Evolutionary conservation across 30 jellyfish, hydroid and myxozoan genomes (phyloP).

Genomic region (Aurelia sp.): DNA sequence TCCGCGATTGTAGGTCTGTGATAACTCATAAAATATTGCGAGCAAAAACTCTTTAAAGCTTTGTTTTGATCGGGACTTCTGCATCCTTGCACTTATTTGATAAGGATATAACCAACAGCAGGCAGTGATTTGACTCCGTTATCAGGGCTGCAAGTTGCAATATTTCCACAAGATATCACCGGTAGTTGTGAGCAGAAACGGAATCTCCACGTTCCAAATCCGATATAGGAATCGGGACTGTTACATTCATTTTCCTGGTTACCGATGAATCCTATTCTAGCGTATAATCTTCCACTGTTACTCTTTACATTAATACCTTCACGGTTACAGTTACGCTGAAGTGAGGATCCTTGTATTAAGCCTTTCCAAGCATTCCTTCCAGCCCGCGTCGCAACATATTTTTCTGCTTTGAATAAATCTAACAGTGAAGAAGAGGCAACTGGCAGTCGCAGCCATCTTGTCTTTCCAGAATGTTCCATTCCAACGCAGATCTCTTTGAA

Average conservation of each 20-base stretch:
- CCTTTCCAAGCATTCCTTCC: slow-evolving; percentile 13
- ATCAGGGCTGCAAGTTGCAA: slow-evolving; percentile 6
- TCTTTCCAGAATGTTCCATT: neutral
- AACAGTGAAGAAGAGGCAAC: neutral
- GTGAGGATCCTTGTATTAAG: neutral
- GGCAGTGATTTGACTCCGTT: slow-evolving; percentile 12
- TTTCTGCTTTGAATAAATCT: neutral
- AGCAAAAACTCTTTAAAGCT: too few relatives aligned
- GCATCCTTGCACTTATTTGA: neutral
- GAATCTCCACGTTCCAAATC: neutral
- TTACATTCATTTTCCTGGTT: slow-evolving; percentile 4
- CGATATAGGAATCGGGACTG: slow-evolving; percentile 2
- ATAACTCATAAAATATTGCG: too few relatives aligned
- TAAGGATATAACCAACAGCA: neutral
- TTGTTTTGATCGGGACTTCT: too few relatives aligned
- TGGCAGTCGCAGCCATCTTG: slow-evolving; percentile 19
- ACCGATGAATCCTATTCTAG: slow-evolving; percentile 9
- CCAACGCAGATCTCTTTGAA: slow-evolving; percentile 29
- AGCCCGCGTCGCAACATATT: neutral
- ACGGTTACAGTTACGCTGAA: slow-evolving; percentile 7
- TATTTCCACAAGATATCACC: slow-evolving; percentile 5
- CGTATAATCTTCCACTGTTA: neutral
- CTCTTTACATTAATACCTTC: slow-evolving; percentile 15
- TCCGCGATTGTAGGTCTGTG: too few relatives aligned
- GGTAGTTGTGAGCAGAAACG: neutral